Evolutionary conservation across 2,113 vertebrate species (phyloP).

Genomic region (Actinemys pallida): DNA sequence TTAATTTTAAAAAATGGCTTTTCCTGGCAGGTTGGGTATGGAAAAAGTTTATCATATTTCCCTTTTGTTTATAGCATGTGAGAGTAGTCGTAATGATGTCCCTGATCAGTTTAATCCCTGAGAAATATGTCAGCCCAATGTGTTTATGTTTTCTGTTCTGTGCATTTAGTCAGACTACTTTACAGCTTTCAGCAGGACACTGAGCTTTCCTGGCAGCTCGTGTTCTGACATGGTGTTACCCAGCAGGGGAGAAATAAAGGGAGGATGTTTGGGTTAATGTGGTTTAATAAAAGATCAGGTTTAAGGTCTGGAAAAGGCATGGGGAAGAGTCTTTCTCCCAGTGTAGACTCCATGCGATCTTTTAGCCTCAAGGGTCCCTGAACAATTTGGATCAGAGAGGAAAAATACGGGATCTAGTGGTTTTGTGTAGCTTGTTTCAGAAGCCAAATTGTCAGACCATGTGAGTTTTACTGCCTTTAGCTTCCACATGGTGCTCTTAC

Average conservation of each 20-base stretch:
- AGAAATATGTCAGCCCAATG: neutral
- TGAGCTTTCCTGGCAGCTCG: constrained; percentile 44
- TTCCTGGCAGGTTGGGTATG: neutral
- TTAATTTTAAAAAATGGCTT: constrained; percentile 56
- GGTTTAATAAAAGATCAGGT: constrained; percentile 63
- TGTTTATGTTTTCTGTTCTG: neutral
- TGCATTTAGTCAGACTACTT: neutral
- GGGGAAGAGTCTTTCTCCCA: constrained; percentile 22
- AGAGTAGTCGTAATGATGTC: neutral
- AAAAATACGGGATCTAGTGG: fast-evolving
- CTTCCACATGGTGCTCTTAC: neutral
- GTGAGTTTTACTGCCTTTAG: neutral
- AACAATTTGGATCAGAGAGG: neutral
- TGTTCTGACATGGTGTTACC: constrained; percentile 58
- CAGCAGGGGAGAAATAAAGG: constrained; percentile 68
- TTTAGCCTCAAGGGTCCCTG: neutral
- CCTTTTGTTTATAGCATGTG: constrained; percentile 17
- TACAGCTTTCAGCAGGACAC: constrained; percentile 24
- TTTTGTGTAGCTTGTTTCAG: neutral
- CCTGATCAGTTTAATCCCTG: neutral
- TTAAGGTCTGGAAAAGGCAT: constrained; percentile 51
- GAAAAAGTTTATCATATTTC: constrained; percentile 62
- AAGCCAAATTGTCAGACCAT: neutral
- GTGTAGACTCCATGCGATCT: constrained; percentile 7
- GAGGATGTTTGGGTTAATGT: constrained; percentile 74